Evolutionary conservation across 2,797 vertebrate species (phyloP), one percentile per base, ranked within the genome.

Genomic region (Enteromius treurensis): DNA sequence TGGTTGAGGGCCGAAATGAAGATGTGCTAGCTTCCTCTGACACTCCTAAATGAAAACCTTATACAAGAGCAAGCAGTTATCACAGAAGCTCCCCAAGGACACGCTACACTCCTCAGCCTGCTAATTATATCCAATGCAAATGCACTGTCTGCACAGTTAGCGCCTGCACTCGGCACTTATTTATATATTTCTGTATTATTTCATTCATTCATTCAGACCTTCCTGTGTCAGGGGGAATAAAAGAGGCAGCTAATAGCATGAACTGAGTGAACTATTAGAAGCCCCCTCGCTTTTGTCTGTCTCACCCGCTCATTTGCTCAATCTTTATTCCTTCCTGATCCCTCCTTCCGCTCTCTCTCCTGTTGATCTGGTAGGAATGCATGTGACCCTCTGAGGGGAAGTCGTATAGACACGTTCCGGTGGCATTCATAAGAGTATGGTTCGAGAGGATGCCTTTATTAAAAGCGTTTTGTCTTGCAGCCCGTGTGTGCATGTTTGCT

Each of bases 101-200:
- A 93, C 92, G 92, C 92, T 69, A 65, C 74, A 82, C 82, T 84
- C 86, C 68, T 80, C 82, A 84, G 77, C 93, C 93, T 93, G 93
- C 96, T 98, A 98, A 98, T 97, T 99, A 97, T 96, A 92, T 95
- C 90, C 92, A 95, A 97, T 97, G 95, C 96, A 96, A 97, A 97
- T 96, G 90, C 86, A 85, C 89, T 91, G 86, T 92, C 87, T 84
- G 88, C 80, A 90, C 64, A 77, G 65, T 82, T 84, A 71, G 68
- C 64, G 49, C 15, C 83, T 76, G 71, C 45, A 32, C 67, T 86
- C 87, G 53, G 62, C 23, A 55, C 23, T 84, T 90, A 89, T 91
- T 92, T 88, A 91, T 85, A 88, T 90, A 90, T 89, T 91, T 88
- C 86, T 81, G 91, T 87, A 87, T 91, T 91, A 88, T 91, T 92